A percentile compares a stretch with the other conserved stretches of the same genome.
Conservation (phyloP, 2,113 vertebrate species). For the Notarius quadriscutis region DNA sequence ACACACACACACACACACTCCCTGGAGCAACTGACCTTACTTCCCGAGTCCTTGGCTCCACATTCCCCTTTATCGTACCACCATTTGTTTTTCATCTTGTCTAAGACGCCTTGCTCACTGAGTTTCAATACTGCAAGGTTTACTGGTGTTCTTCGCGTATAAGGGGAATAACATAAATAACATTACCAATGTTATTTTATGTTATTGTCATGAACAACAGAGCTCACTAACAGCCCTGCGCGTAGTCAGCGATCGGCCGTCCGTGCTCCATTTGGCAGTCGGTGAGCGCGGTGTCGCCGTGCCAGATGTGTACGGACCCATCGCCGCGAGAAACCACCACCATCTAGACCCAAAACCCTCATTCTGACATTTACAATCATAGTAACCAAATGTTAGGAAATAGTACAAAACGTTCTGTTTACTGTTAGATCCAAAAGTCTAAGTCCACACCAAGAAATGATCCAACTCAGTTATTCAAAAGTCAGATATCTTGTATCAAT, state of each 20-base stretch:
- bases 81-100: conserved; percentile 99
- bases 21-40: conserved; percentile 99
- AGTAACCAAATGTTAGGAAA: background rate
- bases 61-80: conserved; percentile 99
- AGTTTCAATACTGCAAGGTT: conserved; percentile 99
- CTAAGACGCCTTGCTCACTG: conserved; percentile 99
- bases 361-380: background rate
- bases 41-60: conserved; percentile 99
- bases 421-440: background rate
- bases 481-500: background rate
- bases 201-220: conserved; percentile 61
- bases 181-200: conserved; percentile 64
- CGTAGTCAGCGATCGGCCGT: conserved; percentile 80
- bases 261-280: conserved; percentile 90
- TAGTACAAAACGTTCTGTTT: background rate
- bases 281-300: conserved; percentile 84
- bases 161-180: conserved; percentile 63
- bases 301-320: conserved; percentile 92
- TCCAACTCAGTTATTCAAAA: background rate
- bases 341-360: conserved; percentile 68
- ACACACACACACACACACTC: conserved; percentile 40
- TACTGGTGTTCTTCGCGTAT: conserved; percentile 95
- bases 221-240: conserved; percentile 49
- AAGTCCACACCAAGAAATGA: background rate
- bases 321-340: conserved; percentile 92